phyloP scores from a whole-genome alignment of 2,888 invertebrate species.

The Temnothorax unifasciatus region DNA sequence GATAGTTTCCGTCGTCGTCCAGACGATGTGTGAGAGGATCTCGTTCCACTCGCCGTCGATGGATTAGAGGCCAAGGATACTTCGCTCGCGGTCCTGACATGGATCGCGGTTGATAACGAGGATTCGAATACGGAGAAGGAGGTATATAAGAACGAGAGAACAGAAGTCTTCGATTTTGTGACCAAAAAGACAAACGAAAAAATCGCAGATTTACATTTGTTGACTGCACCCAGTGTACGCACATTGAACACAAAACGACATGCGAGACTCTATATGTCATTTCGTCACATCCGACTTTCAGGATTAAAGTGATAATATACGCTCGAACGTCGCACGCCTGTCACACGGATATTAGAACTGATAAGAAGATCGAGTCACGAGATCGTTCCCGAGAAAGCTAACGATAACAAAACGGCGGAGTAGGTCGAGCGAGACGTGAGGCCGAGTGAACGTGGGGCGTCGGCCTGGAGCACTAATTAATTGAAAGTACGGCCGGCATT shows the following conservation, averaged over 20 bases:
- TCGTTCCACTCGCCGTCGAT: constrained; percentile 27
- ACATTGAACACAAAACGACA: neutral
- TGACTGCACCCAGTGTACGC: neutral
- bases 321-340: neutral
- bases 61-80: constrained; percentile 19
- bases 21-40: neutral
- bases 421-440: constrained; percentile 30
- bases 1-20: neutral
- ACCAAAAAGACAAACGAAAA: neutral
- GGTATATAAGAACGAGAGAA: too few species aligned
- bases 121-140: neutral
- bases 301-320: neutral
- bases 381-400: constrained; percentile 13
- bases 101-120: constrained; percentile 31
- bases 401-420: constrained; percentile 21
- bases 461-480: constrained; percentile 52
- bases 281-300: constrained; percentile 37
- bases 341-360: constrained; percentile 8
- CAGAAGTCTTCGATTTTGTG: neutral
- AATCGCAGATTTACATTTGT: neutral
- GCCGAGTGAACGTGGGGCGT: neutral
- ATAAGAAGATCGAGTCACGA: constrained; percentile 20
- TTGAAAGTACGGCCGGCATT: constrained; percentile 63
- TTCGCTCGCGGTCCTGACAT: constrained; percentile 30
- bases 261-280: neutral